Evolutionary conservation across 2,797 vertebrate species (phyloP).

Genomic region (Thunnus albacares): DNA sequence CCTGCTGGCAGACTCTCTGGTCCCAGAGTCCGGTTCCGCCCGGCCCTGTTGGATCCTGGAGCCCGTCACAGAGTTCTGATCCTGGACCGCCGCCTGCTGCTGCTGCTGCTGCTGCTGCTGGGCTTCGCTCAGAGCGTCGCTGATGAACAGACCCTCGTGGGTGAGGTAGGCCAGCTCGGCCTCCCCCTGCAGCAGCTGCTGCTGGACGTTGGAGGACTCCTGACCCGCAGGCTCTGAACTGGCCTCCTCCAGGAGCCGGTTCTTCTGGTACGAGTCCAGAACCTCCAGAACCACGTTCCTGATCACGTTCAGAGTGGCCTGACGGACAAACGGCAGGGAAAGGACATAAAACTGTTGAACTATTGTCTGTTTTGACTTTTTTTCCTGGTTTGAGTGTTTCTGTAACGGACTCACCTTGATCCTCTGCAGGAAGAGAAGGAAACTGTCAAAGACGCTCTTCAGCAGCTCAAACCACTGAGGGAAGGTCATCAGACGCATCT

Average conservation of each 20-base stretch:
- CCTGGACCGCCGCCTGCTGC: slow-evolving; percentile 54
- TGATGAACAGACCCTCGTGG: slow-evolving; percentile 97
- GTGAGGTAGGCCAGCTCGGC: slow-evolving; percentile 95
- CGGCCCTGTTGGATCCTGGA: slow-evolving; percentile 48
- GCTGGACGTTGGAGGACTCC: slow-evolving; percentile 36
- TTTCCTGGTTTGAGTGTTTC: too few relatives aligned
- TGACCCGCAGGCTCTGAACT: slow-evolving; percentile 59
- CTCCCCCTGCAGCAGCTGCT: slow-evolving; percentile 78
- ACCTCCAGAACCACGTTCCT: slow-evolving; percentile 92
- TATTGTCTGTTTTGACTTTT: too few relatives aligned
- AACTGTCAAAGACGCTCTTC: slow-evolving; percentile 91
- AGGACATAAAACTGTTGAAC: background rate
- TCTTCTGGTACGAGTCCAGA: slow-evolving; percentile 92
- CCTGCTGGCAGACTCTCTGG: slow-evolving; percentile 89
- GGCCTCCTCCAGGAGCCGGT: slow-evolving; percentile 80
- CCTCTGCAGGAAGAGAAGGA: slow-evolving; percentile 93
- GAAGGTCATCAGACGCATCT: slow-evolving; percentile 95
- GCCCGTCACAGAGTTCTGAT: slow-evolving; percentile 47
- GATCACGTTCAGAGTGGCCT: slow-evolving; percentile 93
- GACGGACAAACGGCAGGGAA: slow-evolving; percentile 20
- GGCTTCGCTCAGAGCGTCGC: slow-evolving; percentile 90
- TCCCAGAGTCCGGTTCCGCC: slow-evolving; percentile 87
- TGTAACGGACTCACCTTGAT: slow-evolving; percentile 89
- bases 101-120: slow-evolving; percentile 78
- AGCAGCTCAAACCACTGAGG: slow-evolving; percentile 91